Percentiles rank a stretch among this genome's conserved stretches.
Conservation (phyloP, 2,888 invertebrate species). For the Perithous albicinctus region DNA sequence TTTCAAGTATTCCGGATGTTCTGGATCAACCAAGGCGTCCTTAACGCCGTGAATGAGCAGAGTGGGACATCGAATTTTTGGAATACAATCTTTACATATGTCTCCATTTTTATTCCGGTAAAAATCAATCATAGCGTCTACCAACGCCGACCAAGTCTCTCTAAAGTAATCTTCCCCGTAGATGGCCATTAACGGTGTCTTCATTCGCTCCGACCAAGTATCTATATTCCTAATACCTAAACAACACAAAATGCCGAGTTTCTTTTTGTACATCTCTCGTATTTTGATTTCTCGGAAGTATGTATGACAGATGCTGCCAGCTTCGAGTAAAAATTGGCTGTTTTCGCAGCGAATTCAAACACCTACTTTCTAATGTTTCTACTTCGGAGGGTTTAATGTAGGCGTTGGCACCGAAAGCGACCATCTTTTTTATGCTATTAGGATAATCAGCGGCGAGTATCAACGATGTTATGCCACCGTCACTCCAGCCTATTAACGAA, state of each 20-base stretch:
- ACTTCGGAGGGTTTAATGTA: constrained; percentile 90
- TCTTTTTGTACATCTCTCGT: background rate
- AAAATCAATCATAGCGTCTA: constrained; percentile 87
- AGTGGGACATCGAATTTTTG: constrained; percentile 90
- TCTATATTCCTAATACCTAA: constrained; percentile 89
- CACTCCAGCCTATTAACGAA: constrained; percentile 95
- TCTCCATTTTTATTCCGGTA: constrained; percentile 89
- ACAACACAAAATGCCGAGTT: constrained; percentile 64
- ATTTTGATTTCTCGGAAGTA: background rate
- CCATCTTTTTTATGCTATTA: constrained; percentile 89
- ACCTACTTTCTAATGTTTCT: constrained; percentile 87
- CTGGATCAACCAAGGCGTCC: constrained; percentile 91
- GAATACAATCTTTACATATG: constrained; percentile 89
- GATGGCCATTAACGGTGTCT: constrained; percentile 89
- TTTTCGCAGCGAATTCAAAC: background rate
- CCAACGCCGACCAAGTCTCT: constrained; percentile 90
- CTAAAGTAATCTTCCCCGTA: constrained; percentile 91
- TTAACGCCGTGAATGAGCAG: constrained; percentile 93
- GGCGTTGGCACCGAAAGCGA: constrained; percentile 92
- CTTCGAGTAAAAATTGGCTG: background rate
- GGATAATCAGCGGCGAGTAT: constrained; percentile 91
- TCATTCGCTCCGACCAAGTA: constrained; percentile 93
- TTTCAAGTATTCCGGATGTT: constrained; percentile 91
- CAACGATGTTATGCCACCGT: constrained; percentile 93
- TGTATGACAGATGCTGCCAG: background rate